A percentile compares a stretch with the other conserved stretches of the same genome.
Evolutionary conservation across 2,888 invertebrate genomes (phyloP).

Genomic region (Strigamia maritima): DNA sequence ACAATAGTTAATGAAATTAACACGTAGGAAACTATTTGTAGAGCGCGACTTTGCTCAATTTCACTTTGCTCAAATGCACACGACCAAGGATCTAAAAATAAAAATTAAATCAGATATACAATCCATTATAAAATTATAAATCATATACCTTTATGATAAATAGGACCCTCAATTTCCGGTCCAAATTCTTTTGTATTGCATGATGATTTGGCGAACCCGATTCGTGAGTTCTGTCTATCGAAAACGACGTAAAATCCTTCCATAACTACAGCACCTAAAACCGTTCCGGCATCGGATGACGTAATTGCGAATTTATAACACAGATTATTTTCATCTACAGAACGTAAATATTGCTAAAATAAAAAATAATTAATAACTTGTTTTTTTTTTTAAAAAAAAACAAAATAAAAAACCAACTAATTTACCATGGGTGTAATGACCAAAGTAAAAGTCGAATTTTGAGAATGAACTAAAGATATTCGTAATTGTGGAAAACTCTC

Average conservation of each 20-base stretch:
- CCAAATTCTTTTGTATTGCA: conserved; percentile 44
- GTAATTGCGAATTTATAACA: conserved; percentile 52
- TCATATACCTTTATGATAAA: conserved; percentile 35
- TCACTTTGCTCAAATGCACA: neutral
- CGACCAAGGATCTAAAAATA: neutral
- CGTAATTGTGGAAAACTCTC: conserved; percentile 48
- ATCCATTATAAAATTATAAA: neutral
- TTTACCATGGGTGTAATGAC: conserved; percentile 49
- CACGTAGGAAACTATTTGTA: neutral
- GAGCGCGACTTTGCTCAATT: neutral
- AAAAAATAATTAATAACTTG: neutral
- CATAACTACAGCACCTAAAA: conserved; percentile 53
- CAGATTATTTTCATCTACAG: conserved; percentile 46
- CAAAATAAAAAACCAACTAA: no score
- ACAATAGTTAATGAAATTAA: neutral
- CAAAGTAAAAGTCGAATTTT: conserved; percentile 48
- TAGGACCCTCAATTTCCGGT: conserved; percentile 39
- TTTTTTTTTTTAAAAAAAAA: neutral
- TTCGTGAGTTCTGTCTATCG: conserved; percentile 49
- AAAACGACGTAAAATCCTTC: conserved; percentile 54
- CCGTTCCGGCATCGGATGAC: conserved; percentile 50
- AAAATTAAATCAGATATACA: neutral
- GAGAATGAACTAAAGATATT: conserved; percentile 46
- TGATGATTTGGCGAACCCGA: conserved; percentile 51
- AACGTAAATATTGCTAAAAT: conserved; percentile 51